phyloP scores from a whole-genome alignment of 2,888 invertebrate genomes.

The Willowsia nigromaculata region DNA sequence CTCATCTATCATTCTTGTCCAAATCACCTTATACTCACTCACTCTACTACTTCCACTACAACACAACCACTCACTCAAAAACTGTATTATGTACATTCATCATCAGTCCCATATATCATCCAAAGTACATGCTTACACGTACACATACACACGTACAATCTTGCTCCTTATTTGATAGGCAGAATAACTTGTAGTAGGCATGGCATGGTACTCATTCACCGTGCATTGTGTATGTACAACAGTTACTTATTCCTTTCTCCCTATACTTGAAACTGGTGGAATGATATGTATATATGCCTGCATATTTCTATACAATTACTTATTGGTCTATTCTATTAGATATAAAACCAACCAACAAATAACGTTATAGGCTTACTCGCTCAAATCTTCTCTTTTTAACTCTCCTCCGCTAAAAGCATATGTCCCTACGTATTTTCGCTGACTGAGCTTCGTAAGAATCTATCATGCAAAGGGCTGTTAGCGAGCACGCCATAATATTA shows the following conservation, averaged over 20 bases:
- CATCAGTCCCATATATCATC: constrained; percentile 66
- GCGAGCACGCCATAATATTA: constrained; percentile 41
- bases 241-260: not conserved
- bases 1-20: constrained; percentile 79
- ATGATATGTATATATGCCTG: not conserved
- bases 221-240: not conserved
- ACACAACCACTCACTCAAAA: constrained; percentile 56
- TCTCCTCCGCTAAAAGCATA: constrained; percentile 55
- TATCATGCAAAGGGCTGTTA: not conserved
- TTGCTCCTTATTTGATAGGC: constrained; percentile 34
- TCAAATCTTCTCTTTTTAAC: not conserved
- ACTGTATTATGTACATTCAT: constrained; percentile 64
- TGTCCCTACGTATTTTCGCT: constrained; percentile 36
- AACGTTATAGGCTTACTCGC: not conserved
- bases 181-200: constrained; percentile 43
- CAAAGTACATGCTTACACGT: constrained; percentile 25
- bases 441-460: not conserved
- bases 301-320: not conserved
- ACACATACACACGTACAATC: not conserved
- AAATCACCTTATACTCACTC: constrained; percentile 76
- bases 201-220: constrained; percentile 44
- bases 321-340: constrained; percentile 8
- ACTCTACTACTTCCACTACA: constrained; percentile 61
- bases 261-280: not conserved
- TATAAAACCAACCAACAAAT: constrained; percentile 17